Evolutionary conservation across 2,113 vertebrate genomes (phyloP), one percentile per base, ranked within the genome.

Genomic region (Crypturellus undulatus): DNA sequence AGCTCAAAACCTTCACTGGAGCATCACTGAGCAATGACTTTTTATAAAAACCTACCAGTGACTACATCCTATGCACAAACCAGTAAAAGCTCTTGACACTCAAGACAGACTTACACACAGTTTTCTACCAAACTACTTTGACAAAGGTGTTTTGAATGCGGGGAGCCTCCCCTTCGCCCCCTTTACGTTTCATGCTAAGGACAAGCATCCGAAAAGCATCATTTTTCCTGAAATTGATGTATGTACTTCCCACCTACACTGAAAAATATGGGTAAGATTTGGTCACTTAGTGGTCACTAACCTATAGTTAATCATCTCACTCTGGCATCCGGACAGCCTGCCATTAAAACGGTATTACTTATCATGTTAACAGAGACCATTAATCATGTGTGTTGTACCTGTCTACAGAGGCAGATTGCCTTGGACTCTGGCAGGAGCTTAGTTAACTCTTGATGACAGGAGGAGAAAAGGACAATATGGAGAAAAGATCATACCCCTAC

Each of bases 11-110:
- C 58, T 51, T 34, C 38, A n/a, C 40, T 38, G 59, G 34, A 64
- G 28, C 2, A 3, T 16, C 67, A 32, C 21, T 0, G 2, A 43
- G 34, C 5, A 51, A 36, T 15, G 60, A 32, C 43, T 1, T 8
- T 36, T 30, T 51, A 34, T 2, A 26, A 20, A 71, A 77, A 38
- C 12, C 28, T 40, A 68, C 8, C 47, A 68, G 32, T 71, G 51
- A 28, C 36, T 62, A 59, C 7, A 49, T 12, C 52, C 43, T 22
- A 26, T 2, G 9, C 14, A 20, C 16, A n/a, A 56, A 19, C 14
- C 19, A 40, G n/a, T 19, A 40, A 49, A 71, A 71, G 58, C 45
- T 3, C 0, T 21, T 30, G 45, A 21, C 12, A 59, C 22, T 72
- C 40, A 6, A 30, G 30, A 25, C 2, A 67, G 25, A 58, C 0